These are phyloP conservation scores for Drosophila ananassae DNA, from an alignment of 1,140 invertebrate species.

Conservation along the genomic window DNA sequence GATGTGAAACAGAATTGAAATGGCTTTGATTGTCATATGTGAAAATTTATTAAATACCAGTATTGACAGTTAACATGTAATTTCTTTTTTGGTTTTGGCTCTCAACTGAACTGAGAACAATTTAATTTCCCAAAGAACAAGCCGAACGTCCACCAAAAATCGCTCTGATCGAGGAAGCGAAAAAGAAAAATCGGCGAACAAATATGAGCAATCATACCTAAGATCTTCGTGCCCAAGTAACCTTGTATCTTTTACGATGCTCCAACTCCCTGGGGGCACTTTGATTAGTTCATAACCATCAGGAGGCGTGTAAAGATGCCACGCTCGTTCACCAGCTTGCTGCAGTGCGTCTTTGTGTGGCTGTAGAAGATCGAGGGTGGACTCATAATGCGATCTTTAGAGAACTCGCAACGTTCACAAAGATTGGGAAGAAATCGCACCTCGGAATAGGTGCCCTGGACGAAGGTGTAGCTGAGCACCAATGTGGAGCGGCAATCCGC, in stretches of 20 bases:
- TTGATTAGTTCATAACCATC: constrained; percentile 10
- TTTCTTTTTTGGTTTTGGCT: not conserved
- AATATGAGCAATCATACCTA: not conserved
- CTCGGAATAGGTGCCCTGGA: constrained; percentile 22
- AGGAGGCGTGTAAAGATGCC: constrained; percentile 35
- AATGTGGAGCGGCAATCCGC: not conserved
- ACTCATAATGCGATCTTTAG: not conserved
- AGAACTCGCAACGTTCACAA: constrained; percentile 26
- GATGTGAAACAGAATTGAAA: not conserved
- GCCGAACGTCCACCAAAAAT: not conserved
- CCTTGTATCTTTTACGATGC: not conserved
- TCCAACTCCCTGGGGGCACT: not conserved
- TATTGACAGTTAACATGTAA: not conserved
- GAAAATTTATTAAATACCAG: not conserved
- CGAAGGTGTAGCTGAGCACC: constrained; percentile 18
- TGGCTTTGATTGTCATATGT: not conserved
- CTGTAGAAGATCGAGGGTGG: constrained; percentile 19
- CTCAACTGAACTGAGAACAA: not conserved
- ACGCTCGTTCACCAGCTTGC: constrained; percentile 4
- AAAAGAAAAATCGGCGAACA: not conserved
- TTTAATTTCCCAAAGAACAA: not conserved
- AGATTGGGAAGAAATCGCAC: constrained; percentile 33
- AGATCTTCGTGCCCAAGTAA: not conserved
- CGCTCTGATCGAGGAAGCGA: not conserved
- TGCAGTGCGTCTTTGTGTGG: not conserved